These are phyloP conservation scores for Trichomycterus rosablanca DNA, from an alignment of 2,113 vertebrate species.

Conservation along the genomic window DNA sequence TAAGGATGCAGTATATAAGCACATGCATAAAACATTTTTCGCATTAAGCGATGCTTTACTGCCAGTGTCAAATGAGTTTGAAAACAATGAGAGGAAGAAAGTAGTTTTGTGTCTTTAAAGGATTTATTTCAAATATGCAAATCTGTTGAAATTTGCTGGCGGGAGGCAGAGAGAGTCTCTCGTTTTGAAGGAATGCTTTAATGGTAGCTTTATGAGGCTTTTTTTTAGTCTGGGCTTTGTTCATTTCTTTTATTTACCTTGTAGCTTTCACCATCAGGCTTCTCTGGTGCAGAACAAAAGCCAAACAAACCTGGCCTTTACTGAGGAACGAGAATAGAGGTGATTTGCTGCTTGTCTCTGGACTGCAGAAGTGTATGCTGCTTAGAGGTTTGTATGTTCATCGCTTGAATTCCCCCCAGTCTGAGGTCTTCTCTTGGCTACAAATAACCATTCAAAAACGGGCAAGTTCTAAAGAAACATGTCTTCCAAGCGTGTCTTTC, in stretches of 20 bases:
- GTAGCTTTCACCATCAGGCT: neutral
- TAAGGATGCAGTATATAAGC: neutral
- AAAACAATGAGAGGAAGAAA: neutral
- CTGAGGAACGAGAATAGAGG: slow-evolving; percentile 11
- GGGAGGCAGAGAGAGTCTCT: neutral
- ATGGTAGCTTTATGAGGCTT: slow-evolving; percentile 12
- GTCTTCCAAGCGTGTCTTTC: too few relatives aligned
- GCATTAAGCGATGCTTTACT: neutral
- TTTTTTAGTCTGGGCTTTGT: slow-evolving; percentile 10
- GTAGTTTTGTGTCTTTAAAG: neutral
- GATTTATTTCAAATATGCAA: too few relatives aligned
- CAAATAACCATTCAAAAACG: slow-evolving; percentile 36
- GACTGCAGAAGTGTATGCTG: slow-evolving; percentile 27
- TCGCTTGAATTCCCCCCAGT: slow-evolving; percentile 29
- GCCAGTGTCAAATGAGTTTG: neutral
- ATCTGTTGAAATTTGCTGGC: too few relatives aligned
- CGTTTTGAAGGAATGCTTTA: neutral
- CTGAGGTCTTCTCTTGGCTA: slow-evolving; percentile 14
- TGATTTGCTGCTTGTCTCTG: slow-evolving; percentile 25
- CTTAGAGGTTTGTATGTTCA: slow-evolving; percentile 5
- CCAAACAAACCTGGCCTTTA: slow-evolving; percentile 25
- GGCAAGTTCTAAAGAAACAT: too few relatives aligned
- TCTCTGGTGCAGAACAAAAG: slow-evolving; percentile 22
- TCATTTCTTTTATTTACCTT: slow-evolving; percentile 4
- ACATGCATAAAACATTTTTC: neutral